A percentile compares a stretch with the other conserved stretches of the same genome.
Conservation (phyloP, 2,113 vertebrate species). For the Oplegnathus fasciatus region DNA sequence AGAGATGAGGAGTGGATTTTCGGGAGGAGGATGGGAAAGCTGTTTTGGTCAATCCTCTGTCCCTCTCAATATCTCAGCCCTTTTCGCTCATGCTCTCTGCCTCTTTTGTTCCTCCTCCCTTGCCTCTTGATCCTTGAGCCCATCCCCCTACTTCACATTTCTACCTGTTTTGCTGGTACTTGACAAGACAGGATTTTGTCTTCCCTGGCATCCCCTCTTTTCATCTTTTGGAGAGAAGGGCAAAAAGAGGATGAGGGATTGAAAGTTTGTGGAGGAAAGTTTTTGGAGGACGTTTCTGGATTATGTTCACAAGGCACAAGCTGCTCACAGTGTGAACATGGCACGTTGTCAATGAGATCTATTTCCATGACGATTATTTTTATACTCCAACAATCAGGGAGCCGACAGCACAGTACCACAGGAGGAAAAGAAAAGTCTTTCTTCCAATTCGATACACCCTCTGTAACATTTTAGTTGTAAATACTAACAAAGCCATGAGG, state of each 20-base stretch:
- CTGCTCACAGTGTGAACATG: slow-evolving; percentile 96
- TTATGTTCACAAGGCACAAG: slow-evolving; percentile 88
- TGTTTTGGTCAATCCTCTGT: slow-evolving; percentile 77
- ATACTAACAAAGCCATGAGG: slow-evolving; percentile 77
- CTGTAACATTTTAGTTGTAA: slow-evolving; percentile 77
- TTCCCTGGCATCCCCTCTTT: slow-evolving; percentile 63
- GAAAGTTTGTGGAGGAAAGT: slow-evolving; percentile 85
- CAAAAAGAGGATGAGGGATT: slow-evolving; percentile 80
- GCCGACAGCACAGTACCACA: slow-evolving; percentile 80
- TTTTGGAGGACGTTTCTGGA: slow-evolving; percentile 89
- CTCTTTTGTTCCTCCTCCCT: slow-evolving; percentile 35
- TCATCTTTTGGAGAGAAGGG: slow-evolving; percentile 74
- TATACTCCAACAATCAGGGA: slow-evolving; percentile 84
- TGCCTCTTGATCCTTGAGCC: slow-evolving; percentile 68
- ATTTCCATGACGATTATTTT: slow-evolving; percentile 93
- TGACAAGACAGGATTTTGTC: slow-evolving; percentile 79
- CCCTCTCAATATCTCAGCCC: slow-evolving; percentile 46
- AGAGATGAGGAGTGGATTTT: slow-evolving; percentile 82
- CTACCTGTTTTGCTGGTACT: slow-evolving; percentile 77
- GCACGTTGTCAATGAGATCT: slow-evolving; percentile 92
- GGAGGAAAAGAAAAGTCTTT: slow-evolving; percentile 68
- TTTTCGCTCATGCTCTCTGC: slow-evolving; percentile 36
- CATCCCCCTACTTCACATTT: slow-evolving; percentile 53
- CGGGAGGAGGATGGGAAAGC: slow-evolving; percentile 76
- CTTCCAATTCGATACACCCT: slow-evolving; percentile 79